phyloP scores from a whole-genome alignment of 1,140 invertebrate genomes.

The Kradibia gibbosae region DNA sequence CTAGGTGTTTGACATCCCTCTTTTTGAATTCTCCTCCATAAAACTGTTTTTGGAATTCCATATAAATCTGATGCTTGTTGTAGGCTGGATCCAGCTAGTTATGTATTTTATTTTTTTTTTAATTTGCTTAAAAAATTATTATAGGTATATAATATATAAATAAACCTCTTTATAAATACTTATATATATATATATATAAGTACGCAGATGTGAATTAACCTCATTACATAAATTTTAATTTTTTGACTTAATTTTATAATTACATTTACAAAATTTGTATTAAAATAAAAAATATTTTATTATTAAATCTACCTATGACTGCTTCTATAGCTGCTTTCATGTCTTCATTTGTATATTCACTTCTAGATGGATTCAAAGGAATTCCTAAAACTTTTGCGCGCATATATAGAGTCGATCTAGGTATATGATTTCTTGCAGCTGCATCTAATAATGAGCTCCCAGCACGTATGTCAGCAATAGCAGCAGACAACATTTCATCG shows the following conservation, averaged over 20 bases:
- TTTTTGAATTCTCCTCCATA: constrained; percentile 76
- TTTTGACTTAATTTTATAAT: no score
- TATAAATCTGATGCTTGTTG: constrained; percentile 72
- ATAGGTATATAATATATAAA: no score
- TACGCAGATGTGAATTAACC: no score
- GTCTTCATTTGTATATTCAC: constrained; percentile 70
- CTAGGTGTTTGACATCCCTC: constrained; percentile 66
- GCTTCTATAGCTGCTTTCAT: constrained; percentile 70
- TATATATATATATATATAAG: no score
- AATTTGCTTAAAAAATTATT: no score
- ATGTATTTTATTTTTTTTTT: not conserved
- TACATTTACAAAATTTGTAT: no score
- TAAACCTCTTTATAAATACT: no score
- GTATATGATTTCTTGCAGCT: constrained; percentile 67
- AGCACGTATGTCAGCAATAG: constrained; percentile 67
- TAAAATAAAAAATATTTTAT: constrained; percentile 8
- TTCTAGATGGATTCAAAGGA: constrained; percentile 65
- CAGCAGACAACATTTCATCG: constrained; percentile 66
- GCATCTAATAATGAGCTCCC: constrained; percentile 69
- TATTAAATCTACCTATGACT: constrained; percentile 64
- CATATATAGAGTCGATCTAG: constrained; percentile 72
- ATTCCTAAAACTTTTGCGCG: constrained; percentile 69
- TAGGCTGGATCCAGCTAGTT: constrained; percentile 69
- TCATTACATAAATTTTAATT: no score
- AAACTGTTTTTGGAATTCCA: constrained; percentile 76